phyloP scores from a whole-genome alignment of 2,113 vertebrate species.

The Ptychochromis oligacanthus region DNA sequence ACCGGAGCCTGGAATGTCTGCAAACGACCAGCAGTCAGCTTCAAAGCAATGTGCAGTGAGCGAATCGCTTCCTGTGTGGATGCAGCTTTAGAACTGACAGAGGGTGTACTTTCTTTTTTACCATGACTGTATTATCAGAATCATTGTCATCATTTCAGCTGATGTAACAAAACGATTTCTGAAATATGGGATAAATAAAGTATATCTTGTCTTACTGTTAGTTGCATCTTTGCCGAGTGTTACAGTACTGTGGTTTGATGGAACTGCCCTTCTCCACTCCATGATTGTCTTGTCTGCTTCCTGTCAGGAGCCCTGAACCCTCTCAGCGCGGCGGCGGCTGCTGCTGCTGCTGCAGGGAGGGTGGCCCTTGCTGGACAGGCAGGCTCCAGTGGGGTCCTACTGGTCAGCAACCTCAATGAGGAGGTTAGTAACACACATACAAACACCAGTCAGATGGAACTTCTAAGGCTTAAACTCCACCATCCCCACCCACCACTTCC shows the following conservation, averaged over 20 bases:
- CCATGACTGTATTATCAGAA: neutral
- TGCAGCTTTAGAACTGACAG: too few relatives aligned
- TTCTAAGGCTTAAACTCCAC: constrained; percentile 8
- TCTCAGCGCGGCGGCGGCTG: constrained; percentile 91
- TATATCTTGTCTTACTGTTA: too few relatives aligned
- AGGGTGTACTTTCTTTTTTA: neutral
- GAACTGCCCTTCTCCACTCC: constrained; percentile 37
- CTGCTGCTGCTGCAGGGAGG: constrained; percentile 92
- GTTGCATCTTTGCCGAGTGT: neutral
- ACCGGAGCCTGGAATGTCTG: too few relatives aligned
- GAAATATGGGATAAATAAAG: too few relatives aligned
- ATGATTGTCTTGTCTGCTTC: constrained; percentile 72
- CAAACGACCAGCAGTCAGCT: too few relatives aligned
- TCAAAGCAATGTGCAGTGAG: too few relatives aligned
- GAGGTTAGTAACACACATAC: constrained; percentile 87
- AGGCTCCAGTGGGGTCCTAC: constrained; percentile 89
- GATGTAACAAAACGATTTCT: neutral
- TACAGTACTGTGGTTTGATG: neutral
- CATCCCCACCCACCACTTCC: constrained; percentile 6
- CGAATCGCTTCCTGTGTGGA: too few relatives aligned
- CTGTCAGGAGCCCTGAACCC: constrained; percentile 92
- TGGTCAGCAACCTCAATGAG: constrained; percentile 99
- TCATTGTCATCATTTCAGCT: neutral
- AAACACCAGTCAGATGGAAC: constrained; percentile 20
- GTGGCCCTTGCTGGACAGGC: constrained; percentile 93